These are phyloP conservation scores for Chlorodrepanis virens DNA, from an alignment of 2,113 vertebrate genomes.

Conservation along the genomic window DNA sequence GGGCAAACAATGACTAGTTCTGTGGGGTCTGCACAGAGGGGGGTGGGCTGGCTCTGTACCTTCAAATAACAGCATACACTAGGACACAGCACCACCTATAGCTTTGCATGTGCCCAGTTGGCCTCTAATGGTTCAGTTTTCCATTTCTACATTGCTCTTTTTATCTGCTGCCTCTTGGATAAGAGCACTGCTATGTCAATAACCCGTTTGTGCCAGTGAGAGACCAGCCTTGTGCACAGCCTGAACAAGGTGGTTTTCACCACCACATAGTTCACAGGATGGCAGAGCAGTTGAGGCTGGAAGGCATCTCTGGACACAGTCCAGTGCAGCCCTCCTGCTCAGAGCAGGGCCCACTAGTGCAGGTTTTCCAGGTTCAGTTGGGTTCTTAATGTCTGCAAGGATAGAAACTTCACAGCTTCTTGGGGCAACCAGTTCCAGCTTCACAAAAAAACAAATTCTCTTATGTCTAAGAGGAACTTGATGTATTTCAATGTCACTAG, in stretches of 20 bases:
- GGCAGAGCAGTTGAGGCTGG: not conserved
- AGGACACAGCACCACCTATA: not conserved
- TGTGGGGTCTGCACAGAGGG: not conserved
- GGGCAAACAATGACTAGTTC: not conserved
- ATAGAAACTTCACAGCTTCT: not conserved
- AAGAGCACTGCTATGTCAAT: not conserved
- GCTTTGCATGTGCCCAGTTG: not conserved
- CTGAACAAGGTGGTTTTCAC: not conserved
- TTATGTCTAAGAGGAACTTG: not conserved
- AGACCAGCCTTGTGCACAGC: not conserved
- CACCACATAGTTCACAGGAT: not conserved
- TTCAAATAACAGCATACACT: not conserved
- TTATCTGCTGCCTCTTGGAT: not conserved
- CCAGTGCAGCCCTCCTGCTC: not conserved
- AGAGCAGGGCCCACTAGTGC: not conserved
- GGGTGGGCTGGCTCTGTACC: not conserved
- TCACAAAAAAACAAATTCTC: not conserved
- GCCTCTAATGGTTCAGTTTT: not conserved
- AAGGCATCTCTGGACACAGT: not conserved
- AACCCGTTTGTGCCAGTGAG: not conserved
- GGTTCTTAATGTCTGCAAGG: not conserved
- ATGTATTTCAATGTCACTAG: not conserved
- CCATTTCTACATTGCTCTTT: not conserved
- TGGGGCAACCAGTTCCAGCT: not conserved
- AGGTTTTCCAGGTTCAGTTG: not conserved